Conservation (phyloP, 2,113 vertebrate species). For the Desmodus rotundus region DNA sequence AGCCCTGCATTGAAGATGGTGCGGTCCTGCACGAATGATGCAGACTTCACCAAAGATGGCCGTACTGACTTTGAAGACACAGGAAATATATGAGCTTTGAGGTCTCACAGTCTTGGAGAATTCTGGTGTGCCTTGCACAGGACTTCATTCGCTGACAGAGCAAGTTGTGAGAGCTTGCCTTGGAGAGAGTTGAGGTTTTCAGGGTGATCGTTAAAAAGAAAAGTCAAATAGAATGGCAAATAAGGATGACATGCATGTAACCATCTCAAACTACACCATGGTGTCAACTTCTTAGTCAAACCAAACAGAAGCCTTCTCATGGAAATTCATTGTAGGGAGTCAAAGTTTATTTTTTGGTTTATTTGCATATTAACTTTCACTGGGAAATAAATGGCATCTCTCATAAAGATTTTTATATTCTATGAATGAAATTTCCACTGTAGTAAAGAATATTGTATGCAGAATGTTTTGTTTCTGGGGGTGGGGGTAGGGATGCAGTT, state of each 20-base stretch:
- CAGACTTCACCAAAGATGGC: neutral
- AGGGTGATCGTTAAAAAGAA: neutral
- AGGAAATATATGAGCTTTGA: neutral
- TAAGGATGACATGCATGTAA: neutral
- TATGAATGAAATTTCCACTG: neutral
- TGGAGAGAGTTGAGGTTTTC: neutral
- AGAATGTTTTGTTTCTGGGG: neutral
- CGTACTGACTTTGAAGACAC: neutral
- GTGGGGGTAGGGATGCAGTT: neutral
- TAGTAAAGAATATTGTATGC: neutral
- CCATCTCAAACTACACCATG: neutral
- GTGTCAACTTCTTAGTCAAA: neutral
- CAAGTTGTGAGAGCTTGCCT: neutral
- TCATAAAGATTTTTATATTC: constrained; percentile 19
- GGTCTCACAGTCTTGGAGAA: neutral
- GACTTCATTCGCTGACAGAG: neutral
- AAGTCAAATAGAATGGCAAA: neutral
- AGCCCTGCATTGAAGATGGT: neutral
- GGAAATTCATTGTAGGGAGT: constrained; percentile 5
- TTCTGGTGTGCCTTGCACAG: neutral
- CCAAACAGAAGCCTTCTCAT: neutral
- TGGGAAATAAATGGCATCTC: neutral
- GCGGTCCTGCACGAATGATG: neutral
- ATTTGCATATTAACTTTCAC: neutral
- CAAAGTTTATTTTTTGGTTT: neutral